phyloP scores from a whole-genome alignment of 1,140 invertebrate genomes.

The Mactra quadrangularis region DNA sequence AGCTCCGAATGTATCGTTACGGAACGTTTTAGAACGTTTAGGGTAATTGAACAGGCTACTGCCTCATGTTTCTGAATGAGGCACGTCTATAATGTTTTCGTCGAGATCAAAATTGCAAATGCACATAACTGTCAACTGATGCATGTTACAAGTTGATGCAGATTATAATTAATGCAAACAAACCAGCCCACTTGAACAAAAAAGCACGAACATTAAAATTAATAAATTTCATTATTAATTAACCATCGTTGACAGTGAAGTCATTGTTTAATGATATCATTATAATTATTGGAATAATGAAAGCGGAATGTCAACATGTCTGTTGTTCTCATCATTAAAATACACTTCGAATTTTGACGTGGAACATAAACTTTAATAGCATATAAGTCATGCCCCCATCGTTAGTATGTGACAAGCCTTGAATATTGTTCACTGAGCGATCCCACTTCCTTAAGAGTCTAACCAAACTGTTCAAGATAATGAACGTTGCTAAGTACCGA shows the following conservation, averaged over 20 bases:
- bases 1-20: too few species aligned
- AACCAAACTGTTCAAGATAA: neutral
- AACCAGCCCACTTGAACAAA: too few species aligned
- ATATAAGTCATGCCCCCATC: conserved; percentile 47
- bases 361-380: conserved; percentile 55
- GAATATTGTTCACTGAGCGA: conserved; percentile 30
- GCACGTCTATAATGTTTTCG: too few species aligned
- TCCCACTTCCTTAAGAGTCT: conserved; percentile 30
- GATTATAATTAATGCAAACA: too few species aligned
- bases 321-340: conserved; percentile 2
- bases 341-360: conserved; percentile 39
- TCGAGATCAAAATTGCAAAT: too few species aligned
- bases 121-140: too few species aligned
- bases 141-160: too few species aligned
- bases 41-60: too few species aligned
- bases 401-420: conserved; percentile 29
- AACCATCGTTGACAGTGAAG: conserved; percentile 10
- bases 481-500: neutral
- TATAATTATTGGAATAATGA: conserved; percentile 9
- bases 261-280: conserved; percentile 30
- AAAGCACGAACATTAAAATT: too few species aligned
- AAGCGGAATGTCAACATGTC: conserved; percentile 37
- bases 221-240: conserved; percentile 19
- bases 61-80: too few species aligned
- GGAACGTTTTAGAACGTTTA: too few species aligned